Percentiles rank a stretch among this genome's conserved stretches.
Evolutionary conservation across 2,797 vertebrate genomes (phyloP).

Genomic region (Cyprinella venusta): DNA sequence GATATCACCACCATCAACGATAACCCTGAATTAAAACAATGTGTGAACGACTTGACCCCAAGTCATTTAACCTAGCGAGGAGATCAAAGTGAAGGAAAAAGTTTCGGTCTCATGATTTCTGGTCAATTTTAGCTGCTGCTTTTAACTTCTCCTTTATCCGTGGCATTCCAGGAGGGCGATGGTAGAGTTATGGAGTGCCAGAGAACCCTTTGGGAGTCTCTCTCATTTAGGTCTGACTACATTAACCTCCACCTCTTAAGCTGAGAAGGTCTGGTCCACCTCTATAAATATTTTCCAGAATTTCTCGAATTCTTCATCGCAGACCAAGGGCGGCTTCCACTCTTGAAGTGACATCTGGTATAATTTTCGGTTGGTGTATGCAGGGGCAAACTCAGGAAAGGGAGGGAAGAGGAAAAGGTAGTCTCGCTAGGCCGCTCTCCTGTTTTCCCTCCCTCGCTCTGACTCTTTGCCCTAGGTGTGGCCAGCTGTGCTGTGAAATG

Average conservation of each 20-base stretch:
- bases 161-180: constrained; percentile 51
- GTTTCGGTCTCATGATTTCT: constrained; percentile 34
- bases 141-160: constrained; percentile 44
- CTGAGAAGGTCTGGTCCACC: constrained; percentile 68
- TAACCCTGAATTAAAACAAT: constrained; percentile 29
- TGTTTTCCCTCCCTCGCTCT: constrained; percentile 33
- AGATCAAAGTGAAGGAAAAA: constrained; percentile 54
- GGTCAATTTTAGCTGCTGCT: constrained; percentile 37
- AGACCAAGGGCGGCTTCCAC: constrained; percentile 60
- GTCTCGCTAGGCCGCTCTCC: constrained; percentile 58
- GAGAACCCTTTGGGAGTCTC: constrained; percentile 48
- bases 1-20: constrained; percentile 3
- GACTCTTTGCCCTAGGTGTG: constrained; percentile 61
- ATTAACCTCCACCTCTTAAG: constrained; percentile 71
- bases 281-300: constrained; percentile 80
- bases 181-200: constrained; percentile 46
- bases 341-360: constrained; percentile 77
- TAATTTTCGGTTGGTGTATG: constrained; percentile 70
- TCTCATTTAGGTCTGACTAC: constrained; percentile 68
- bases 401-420: constrained; percentile 82
- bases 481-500: constrained; percentile 68
- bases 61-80: constrained; percentile 13
- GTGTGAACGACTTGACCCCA: constrained; percentile 3
- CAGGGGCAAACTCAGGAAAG: constrained; percentile 75
- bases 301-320: constrained; percentile 77